phyloP scores from a whole-genome alignment of 2,113 vertebrate genomes.

The Microtus montanus region DNA sequence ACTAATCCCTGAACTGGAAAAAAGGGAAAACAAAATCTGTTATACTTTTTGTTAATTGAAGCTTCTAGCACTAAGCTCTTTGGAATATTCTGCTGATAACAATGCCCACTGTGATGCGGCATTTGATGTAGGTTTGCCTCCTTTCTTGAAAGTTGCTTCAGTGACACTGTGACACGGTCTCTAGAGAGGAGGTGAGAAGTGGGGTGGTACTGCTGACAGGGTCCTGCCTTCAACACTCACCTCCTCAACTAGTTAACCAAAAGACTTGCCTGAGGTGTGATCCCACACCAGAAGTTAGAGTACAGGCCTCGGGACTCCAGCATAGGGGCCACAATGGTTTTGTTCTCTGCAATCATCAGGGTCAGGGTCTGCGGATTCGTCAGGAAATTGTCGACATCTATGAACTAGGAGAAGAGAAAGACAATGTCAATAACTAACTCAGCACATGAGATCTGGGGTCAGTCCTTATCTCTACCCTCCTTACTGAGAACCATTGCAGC shows the following conservation, averaged over 20 bases:
- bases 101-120: neutral
- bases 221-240: neutral
- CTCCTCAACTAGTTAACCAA: neutral
- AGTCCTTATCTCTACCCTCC: neutral
- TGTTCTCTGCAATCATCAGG: conserved; percentile 95
- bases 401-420: conserved; percentile 86
- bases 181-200: neutral
- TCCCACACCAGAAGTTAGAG: conserved; percentile 99
- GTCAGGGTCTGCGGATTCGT: conserved; percentile 93
- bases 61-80: neutral
- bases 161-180: neutral
- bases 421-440: neutral
- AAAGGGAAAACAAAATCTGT: neutral
- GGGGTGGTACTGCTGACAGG: fast-evolving
- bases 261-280: conserved; percentile 94
- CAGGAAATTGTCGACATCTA: conserved; percentile 96
- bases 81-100: neutral
- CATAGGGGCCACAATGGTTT: conserved; percentile 95
- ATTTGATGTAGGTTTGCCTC: neutral
- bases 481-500: neutral
- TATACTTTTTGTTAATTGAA: neutral
- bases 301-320: conserved; percentile 96
- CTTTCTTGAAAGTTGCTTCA: neutral
- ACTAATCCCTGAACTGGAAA: neutral
- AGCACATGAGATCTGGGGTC: neutral